Evolutionary conservation across 35 echinoderm and acorn worm species (phyloP).

Genomic region (Hemicentrotus pulcherrimus): DNA sequence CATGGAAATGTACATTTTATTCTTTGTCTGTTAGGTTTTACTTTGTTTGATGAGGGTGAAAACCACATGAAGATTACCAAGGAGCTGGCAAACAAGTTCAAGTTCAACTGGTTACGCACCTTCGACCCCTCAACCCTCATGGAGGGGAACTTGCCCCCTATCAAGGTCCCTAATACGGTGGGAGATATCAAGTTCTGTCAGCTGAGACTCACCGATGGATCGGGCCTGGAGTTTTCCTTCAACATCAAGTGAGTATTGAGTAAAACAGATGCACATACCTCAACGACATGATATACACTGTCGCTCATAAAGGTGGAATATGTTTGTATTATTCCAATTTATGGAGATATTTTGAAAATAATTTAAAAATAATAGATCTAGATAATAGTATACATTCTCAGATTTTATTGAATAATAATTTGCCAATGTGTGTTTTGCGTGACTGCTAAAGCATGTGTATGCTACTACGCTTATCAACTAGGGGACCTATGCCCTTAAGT

Average conservation of each 20-base stretch:
- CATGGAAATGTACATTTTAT: not conserved
- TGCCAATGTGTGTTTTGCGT: too few species aligned
- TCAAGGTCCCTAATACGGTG: conserved; percentile 72
- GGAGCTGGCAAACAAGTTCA: conserved; percentile 75
- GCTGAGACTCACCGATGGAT: conserved; percentile 70
- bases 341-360: too few species aligned
- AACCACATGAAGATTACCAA: conserved; percentile 65
- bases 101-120: conserved; percentile 75
- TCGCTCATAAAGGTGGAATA: too few species aligned
- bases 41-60: conserved; percentile 81
- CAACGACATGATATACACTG: too few species aligned
- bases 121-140: conserved; percentile 59
- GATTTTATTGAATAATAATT: too few species aligned
- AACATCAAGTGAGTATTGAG: conserved; percentile 65
- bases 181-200: conserved; percentile 67
- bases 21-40: conserved; percentile 70
- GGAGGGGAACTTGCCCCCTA: conserved; percentile 66
- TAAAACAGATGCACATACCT: too few species aligned
- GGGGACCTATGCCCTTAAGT: too few species aligned
- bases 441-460: too few species aligned
- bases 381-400: too few species aligned
- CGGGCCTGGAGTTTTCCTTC: conserved; percentile 68
- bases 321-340: too few species aligned
- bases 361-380: too few species aligned
- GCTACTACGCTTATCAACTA: too few species aligned